Percentiles rank a stretch among this genome's conserved stretches.
Conservation (phyloP, 2,888 invertebrate genomes). For the Helicoverpa assulta region DNA sequence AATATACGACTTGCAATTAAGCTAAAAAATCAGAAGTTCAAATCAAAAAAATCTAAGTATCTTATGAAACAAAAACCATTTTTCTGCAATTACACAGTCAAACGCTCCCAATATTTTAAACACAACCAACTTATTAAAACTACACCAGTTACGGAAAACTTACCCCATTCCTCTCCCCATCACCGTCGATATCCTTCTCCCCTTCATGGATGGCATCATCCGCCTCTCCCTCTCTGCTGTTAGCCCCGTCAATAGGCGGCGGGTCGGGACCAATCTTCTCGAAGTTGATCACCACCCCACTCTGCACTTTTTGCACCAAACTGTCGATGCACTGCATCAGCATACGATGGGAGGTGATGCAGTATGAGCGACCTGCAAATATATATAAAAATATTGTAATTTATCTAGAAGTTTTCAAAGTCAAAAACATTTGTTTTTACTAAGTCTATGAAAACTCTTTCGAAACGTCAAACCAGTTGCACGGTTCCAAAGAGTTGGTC, state of each 20-base stretch:
- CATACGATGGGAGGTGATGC: conserved; percentile 98
- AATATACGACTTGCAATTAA: too few relatives aligned
- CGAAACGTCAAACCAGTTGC: too few relatives aligned
- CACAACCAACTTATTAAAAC: not conserved
- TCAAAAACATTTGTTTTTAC: too few relatives aligned
- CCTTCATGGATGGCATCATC: conserved; percentile 83
- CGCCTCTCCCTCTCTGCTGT: conserved; percentile 86
- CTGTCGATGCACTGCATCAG: conserved; percentile 99
- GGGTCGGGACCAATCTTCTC: conserved; percentile 98
- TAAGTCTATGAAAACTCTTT: too few relatives aligned
- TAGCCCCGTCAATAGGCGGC: conserved; percentile 91
- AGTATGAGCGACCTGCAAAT: conserved; percentile 96
- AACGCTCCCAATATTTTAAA: too few relatives aligned
- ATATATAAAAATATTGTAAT: not conserved
- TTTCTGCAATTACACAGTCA: too few relatives aligned
- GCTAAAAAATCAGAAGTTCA: too few relatives aligned
- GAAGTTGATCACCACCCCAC: conserved; percentile 99
- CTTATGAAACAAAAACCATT: too few relatives aligned
- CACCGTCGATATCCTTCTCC: conserved; percentile 85
- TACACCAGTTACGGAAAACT: conserved; percentile 29
- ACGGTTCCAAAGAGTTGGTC: too few relatives aligned
- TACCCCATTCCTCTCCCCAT: conserved; percentile 89
- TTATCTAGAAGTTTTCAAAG: not conserved
- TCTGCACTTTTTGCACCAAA: conserved; percentile 98
- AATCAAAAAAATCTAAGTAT: too few relatives aligned